phyloP scores from a whole-genome alignment of 2,797 vertebrate species.

The Takifugu rubripes region DNA sequence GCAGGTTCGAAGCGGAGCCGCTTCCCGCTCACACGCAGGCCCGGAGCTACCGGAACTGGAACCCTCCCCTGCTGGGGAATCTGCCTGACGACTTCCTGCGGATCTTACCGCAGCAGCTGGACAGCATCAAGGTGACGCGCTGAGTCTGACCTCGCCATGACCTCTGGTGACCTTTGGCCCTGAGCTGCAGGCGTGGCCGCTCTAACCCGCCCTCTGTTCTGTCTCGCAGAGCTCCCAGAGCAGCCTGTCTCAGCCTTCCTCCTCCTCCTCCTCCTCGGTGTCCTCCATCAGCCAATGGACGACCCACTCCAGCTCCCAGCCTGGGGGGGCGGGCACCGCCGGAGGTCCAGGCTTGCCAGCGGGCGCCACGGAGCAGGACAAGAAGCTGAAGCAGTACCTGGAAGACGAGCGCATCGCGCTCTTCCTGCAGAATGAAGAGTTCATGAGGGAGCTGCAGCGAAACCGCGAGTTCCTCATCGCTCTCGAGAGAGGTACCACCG shows the following conservation, averaged over 20 bases:
- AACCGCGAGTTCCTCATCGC: slow-evolving; percentile 94
- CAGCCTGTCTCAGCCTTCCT: slow-evolving; percentile 61
- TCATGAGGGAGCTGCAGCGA: slow-evolving; percentile 95
- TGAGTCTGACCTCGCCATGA: no score
- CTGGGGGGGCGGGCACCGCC: slow-evolving; percentile 31
- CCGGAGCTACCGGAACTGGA: slow-evolving; percentile 88
- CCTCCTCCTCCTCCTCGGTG: slow-evolving; percentile 65
- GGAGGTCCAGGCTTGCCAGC: slow-evolving; percentile 44
- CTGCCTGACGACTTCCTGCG: slow-evolving; percentile 94
- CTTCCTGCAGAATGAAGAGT: slow-evolving; percentile 96
- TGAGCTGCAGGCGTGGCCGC: not conserved
- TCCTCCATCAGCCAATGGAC: slow-evolving; percentile 60
- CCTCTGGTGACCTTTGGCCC: no score
- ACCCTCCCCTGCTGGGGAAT: slow-evolving; percentile 90
- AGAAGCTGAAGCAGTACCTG: slow-evolving; percentile 92
- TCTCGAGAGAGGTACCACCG: slow-evolving; percentile 86
- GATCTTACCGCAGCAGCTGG: slow-evolving; percentile 88
- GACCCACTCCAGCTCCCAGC: slow-evolving; percentile 26
- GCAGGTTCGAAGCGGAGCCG: slow-evolving; percentile 79
- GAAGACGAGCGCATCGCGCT: slow-evolving; percentile 94
- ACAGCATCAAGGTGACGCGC: slow-evolving; percentile 78
- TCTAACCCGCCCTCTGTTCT: slow-evolving; percentile 10
- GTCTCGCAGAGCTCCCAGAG: slow-evolving; percentile 69
- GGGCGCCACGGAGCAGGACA: slow-evolving; percentile 81
- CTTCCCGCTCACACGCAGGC: slow-evolving; percentile 65